These are phyloP conservation scores for Nasonia longicornis DNA, from an alignment of 1,140 invertebrate species.

Conservation along the genomic window DNA sequence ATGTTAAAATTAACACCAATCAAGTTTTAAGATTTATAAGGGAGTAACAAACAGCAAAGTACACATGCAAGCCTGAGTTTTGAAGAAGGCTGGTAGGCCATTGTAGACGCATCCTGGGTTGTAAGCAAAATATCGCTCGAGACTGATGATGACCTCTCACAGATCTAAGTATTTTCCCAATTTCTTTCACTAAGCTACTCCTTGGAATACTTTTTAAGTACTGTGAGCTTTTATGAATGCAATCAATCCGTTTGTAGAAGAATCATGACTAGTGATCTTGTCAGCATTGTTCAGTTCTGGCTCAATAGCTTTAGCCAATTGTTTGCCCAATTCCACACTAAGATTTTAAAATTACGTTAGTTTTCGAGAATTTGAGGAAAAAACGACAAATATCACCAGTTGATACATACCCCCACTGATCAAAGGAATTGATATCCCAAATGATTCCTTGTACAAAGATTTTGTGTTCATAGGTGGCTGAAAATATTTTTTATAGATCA, in stretches of 20 bases:
- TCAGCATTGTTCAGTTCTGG: conserved; percentile 84
- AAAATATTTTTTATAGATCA: conserved; percentile 60
- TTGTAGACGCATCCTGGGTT: background rate
- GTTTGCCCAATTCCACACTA: conserved; percentile 97
- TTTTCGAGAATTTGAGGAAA: conserved; percentile 46
- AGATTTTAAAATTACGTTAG: conserved; percentile 47
- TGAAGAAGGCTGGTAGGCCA: conserved; percentile 73
- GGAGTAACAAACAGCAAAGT: conserved; percentile 10
- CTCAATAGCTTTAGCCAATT: conserved; percentile 97
- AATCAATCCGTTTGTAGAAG: conserved; percentile 87
- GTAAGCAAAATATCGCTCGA: background rate
- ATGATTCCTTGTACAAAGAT: conserved; percentile 98
- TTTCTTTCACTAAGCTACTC: background rate
- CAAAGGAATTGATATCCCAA: conserved; percentile 99
- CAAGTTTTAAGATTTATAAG: background rate
- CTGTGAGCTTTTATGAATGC: conserved; percentile 80
- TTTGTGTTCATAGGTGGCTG: conserved; percentile 98
- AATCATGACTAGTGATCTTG: conserved; percentile 77
- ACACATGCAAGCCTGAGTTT: conserved; percentile 63
- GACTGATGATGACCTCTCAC: background rate
- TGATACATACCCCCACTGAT: conserved; percentile 94
- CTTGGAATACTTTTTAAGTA: conserved; percentile 46
- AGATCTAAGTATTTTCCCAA: conserved; percentile 18
- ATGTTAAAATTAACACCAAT: conserved; percentile 17
- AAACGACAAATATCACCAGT: conserved; percentile 39